phyloP scores from a whole-genome alignment of 2,888 invertebrate genomes.

The Gymnocheta viridis region DNA sequence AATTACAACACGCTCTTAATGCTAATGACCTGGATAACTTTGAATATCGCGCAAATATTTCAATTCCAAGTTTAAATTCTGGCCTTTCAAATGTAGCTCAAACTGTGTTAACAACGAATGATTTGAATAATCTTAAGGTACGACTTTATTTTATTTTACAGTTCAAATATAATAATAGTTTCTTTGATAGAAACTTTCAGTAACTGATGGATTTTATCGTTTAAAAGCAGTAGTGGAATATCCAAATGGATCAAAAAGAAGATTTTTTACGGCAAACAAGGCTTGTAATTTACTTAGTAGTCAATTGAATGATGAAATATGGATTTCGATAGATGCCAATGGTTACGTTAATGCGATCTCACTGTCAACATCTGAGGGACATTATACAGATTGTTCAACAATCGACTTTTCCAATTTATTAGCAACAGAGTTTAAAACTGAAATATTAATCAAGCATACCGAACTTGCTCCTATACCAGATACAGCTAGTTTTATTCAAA shows the following conservation, averaged over 20 bases:
- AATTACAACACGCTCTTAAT: constrained; percentile 87
- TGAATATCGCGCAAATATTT: constrained; percentile 87
- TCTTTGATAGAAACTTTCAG: constrained; percentile 85
- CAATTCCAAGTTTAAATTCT: constrained; percentile 87
- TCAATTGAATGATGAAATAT: constrained; percentile 89
- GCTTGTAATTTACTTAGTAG: constrained; percentile 90
- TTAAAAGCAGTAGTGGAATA: constrained; percentile 87
- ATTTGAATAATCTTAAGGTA: constrained; percentile 85
- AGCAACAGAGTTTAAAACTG: constrained; percentile 87
- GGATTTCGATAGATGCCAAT: constrained; percentile 89
- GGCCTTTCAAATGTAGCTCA: constrained; percentile 86
- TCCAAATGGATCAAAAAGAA: constrained; percentile 86
- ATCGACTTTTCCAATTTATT: constrained; percentile 78
- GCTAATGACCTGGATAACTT: constrained; percentile 83
- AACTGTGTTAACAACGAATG: constrained; percentile 83
- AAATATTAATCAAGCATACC: constrained; percentile 89
- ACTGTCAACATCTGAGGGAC: constrained; percentile 82
- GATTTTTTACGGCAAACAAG: constrained; percentile 90
- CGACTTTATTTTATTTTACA: constrained; percentile 11
- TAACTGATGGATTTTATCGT: constrained; percentile 88
- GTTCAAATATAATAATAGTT: not conserved
- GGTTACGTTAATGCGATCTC: constrained; percentile 90
- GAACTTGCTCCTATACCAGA: constrained; percentile 95
- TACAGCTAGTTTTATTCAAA: constrained; percentile 96
- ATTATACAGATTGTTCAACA: constrained; percentile 57